These are phyloP conservation scores for Theretra japonica DNA, from an alignment of 2,888 invertebrate species.

Conservation along the genomic window DNA sequence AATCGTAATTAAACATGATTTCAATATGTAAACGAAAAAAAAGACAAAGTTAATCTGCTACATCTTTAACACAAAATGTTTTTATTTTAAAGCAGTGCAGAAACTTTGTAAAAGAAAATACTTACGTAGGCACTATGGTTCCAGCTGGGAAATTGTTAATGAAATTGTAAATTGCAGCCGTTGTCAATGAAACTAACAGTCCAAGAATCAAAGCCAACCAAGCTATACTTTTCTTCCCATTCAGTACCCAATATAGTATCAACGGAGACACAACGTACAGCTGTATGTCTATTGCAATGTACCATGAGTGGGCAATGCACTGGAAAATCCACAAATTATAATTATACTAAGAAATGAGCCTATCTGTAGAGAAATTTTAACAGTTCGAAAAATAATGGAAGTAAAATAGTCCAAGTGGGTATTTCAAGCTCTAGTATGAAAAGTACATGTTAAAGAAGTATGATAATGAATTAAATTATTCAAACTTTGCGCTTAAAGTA, in stretches of 20 bases:
- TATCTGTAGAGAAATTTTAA: no score
- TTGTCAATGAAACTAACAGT: conserved; percentile 37
- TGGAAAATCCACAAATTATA: conserved; percentile 47
- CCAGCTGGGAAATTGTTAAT: conserved; percentile 36
- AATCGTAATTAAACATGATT: no score
- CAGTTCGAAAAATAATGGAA: no score
- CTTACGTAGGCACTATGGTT: conserved; percentile 38
- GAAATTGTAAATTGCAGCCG: conserved; percentile 42
- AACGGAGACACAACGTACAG: conserved; percentile 60
- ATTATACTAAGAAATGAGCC: neutral
- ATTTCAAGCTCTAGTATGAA: no score
- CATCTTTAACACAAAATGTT: no score
- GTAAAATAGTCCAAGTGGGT: no score
- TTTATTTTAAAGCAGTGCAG: no score
- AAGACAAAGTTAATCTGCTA: no score
- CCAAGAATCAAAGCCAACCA: conserved; percentile 51
- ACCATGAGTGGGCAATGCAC: conserved; percentile 61
- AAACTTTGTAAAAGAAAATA: neutral
- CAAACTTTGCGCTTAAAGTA: no score
- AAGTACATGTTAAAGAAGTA: no score
- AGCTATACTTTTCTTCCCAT: conserved; percentile 45
- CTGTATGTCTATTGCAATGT: conserved; percentile 56
- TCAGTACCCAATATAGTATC: conserved; percentile 56
- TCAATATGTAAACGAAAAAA: no score
- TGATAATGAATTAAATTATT: no score